Base-by-base conservation (phyloP, 2,888 invertebrate genomes). In the Fragum fragum region DNA sequence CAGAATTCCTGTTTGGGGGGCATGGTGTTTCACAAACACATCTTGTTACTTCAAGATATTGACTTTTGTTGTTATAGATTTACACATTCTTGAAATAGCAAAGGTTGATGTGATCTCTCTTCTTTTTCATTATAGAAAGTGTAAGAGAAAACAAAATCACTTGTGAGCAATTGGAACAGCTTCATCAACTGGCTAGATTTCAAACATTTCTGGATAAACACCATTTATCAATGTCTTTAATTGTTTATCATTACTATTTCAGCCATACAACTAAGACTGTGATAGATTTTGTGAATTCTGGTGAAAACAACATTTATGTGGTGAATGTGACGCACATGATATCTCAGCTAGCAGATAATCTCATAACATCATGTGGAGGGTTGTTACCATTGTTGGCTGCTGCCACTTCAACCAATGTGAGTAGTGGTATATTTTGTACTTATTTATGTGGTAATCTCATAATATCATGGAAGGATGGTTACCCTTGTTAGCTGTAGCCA, bases 241-340 rank as follows among this genome's bases (percentile, higher is more conserved):
- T 14, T 9, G 39, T 9, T 39, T 39, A 14, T 9, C 14, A 9
- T 6, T 39, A 39, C 39, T 39, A 39, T 47, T 95, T 36, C 93
- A 98, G 98, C 94, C 98, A 99, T 94, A 98, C 98, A 1, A 98
- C 98, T 9, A 99, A 99, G 95, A 98, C 98, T 47, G 98, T 99
- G 88, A 96, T 99, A 92, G 99, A 99, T 95, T 98, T 99, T 95
- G 99, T 99, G 88, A 99, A 99, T 95, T 98, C 98, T 95, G 97
- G 98, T 93, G 99, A 99, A 95, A 99, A 99, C 95, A 98, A 98
- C 29, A 98, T 99, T 90, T 99, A 99, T 95, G 99, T 99, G 79
- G 99, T 99, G 85, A 99, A 99, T 95, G 99, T 99, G 5, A 99
- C 99, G 68, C 99, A 99, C 95, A 96, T 99, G 93, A 99, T 99